These are phyloP conservation scores for Cyanoramphus novaezelandiae DNA, from an alignment of 2,113 vertebrate species.

Conservation along the genomic window DNA sequence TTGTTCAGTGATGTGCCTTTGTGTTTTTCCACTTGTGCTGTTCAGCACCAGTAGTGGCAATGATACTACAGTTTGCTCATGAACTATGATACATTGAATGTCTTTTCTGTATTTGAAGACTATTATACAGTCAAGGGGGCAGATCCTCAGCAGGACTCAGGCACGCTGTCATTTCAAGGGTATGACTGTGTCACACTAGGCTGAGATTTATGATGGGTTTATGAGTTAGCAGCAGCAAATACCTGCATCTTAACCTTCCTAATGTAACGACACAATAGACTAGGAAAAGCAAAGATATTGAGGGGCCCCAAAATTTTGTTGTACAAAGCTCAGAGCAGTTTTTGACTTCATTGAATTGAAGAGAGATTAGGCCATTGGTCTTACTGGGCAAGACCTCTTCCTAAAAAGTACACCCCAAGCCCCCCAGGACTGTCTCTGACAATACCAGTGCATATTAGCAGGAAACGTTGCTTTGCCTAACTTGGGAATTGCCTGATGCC, in stretches of 20 bases:
- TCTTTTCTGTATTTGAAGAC: background rate
- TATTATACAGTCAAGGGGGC: background rate
- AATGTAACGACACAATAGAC: background rate
- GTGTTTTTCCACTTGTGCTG: background rate
- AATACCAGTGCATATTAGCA: background rate
- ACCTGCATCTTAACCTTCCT: background rate
- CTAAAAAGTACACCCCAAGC: background rate
- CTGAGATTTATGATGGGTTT: background rate
- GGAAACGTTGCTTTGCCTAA: background rate
- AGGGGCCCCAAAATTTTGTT: background rate
- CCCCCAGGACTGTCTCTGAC: background rate
- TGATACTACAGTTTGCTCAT: background rate
- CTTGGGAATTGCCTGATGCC: background rate
- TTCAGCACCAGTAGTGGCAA: background rate
- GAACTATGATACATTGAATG: background rate
- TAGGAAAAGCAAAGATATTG: background rate
- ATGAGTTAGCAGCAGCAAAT: background rate
- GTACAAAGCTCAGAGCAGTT: background rate
- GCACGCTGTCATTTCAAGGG: background rate
- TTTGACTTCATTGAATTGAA: background rate
- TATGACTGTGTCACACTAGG: background rate
- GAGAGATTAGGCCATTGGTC: background rate
- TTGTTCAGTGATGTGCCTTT: rapidly evolving
- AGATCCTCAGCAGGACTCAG: background rate
- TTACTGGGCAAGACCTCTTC: background rate